A percentile compares a stretch with the other conserved stretches of the same genome.
Evolutionary conservation across 1,140 invertebrate species (phyloP).

Genomic region (Philotrypesis tridentata): DNA sequence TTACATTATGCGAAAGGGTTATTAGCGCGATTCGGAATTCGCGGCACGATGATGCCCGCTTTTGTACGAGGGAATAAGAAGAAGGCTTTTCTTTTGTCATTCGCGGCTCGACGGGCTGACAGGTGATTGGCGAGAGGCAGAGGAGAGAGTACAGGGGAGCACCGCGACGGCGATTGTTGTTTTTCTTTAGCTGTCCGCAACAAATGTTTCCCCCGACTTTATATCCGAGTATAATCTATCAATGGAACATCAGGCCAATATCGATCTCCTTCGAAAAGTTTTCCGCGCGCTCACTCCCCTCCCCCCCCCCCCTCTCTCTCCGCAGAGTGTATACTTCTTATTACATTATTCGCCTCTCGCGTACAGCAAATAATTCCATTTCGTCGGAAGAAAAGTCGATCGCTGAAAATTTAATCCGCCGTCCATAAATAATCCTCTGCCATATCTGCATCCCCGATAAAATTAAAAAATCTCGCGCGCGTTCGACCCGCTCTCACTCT

Average conservation of each 20-base stretch:
- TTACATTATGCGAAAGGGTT: constrained; percentile 54
- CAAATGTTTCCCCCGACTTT: too few relatives aligned
- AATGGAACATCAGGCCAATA: neutral
- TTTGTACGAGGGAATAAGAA: neutral
- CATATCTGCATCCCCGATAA: neutral
- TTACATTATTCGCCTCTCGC: neutral
- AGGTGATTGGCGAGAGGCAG: neutral
- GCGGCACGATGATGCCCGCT: constrained; percentile 20
- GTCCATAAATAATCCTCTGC: too few relatives aligned
- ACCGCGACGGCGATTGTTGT: neutral
- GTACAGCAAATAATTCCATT: neutral
- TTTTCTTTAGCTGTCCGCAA: neutral
- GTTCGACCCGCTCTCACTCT: constrained; percentile 45
- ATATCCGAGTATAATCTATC: neutral
- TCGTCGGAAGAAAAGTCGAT: neutral
- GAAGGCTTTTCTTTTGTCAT: neutral
- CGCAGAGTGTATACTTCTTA: neutral
- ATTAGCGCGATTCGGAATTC: constrained; percentile 54
- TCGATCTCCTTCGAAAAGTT: neutral
- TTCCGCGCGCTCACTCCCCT: too few relatives aligned
- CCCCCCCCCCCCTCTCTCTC: too few relatives aligned
- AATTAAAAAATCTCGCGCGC: constrained; percentile 10
- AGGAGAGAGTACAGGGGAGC: neutral
- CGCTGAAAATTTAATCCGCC: neutral
- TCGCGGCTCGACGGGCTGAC: neutral